A percentile compares a stretch with the other conserved stretches of the same genome.
These are phyloP conservation scores for Myathropa florea DNA, from an alignment of 2,888 invertebrate species.

Conservation along the genomic window DNA sequence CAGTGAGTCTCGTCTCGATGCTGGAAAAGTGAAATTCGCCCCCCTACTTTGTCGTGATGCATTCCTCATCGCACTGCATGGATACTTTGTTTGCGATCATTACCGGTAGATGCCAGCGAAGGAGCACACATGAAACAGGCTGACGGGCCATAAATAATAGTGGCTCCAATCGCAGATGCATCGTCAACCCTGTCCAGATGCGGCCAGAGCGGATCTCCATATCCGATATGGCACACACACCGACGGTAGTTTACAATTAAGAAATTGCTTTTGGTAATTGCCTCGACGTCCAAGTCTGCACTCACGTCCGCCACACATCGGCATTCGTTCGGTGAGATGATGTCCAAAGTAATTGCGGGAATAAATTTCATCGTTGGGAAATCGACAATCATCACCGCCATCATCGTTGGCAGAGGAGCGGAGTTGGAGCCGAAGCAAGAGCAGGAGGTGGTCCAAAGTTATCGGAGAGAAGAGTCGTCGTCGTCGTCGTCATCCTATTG, in stretches of 20 bases:
- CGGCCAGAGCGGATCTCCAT: constrained; percentile 37
- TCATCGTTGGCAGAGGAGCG: too few relatives aligned
- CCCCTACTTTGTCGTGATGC: not conserved
- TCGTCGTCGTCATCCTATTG: not conserved
- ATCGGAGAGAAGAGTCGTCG: constrained; percentile 49
- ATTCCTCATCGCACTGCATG: not conserved
- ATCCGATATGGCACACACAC: constrained; percentile 46
- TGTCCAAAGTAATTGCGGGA: constrained; percentile 40
- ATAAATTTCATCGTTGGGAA: constrained; percentile 59
- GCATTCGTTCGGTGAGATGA: constrained; percentile 5
- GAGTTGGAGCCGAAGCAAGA: too few relatives aligned
- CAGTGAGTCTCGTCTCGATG: not conserved
- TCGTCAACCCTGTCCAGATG: constrained; percentile 6
- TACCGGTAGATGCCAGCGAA: not conserved
- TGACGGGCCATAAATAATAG: constrained; percentile 43
- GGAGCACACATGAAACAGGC: not conserved
- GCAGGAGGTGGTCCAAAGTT: too few relatives aligned
- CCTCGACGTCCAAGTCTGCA: not conserved
- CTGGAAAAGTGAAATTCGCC: constrained; percentile 52
- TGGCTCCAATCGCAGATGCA: constrained; percentile 37
- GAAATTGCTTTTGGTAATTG: constrained; percentile 60
- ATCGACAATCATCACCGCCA: constrained; percentile 52
- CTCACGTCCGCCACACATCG: not conserved
- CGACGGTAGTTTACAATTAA: constrained; percentile 49
- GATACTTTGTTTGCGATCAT: constrained; percentile 39